Percentiles rank a stretch among this genome's conserved stretches.
Evolutionary conservation across 1,140 invertebrate genomes (phyloP).

Genomic region (Brachionus paranguensis): DNA sequence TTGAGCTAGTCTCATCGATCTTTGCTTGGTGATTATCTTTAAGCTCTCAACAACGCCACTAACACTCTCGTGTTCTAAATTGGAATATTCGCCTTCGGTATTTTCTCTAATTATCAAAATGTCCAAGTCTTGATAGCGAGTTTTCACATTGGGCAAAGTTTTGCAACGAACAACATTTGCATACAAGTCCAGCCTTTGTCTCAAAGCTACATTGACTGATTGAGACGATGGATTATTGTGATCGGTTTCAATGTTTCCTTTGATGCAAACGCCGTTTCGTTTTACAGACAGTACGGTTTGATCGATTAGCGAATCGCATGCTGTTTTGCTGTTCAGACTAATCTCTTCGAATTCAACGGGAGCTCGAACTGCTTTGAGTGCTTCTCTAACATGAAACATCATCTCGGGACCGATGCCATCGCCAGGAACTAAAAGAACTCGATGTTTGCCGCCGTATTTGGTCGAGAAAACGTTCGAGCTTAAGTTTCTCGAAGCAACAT

Average conservation of each 20-base stretch:
- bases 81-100: constrained; percentile 96
- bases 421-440: constrained; percentile 50
- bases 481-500: neutral
- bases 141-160: constrained; percentile 80
- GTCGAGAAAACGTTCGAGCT: neutral
- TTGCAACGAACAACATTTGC: constrained; percentile 96
- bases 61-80: constrained; percentile 86
- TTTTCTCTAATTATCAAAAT: constrained; percentile 94
- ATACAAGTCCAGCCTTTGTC: constrained; percentile 81
- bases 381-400: constrained; percentile 82
- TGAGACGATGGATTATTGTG: constrained; percentile 22
- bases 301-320: neutral
- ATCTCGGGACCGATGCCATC: constrained; percentile 97
- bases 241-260: constrained; percentile 40
- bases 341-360: constrained; percentile 59
- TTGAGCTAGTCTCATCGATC: constrained; percentile 90
- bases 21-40: constrained; percentile 77
- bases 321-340: neutral
- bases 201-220: constrained; percentile 43
- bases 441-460: constrained; percentile 39
- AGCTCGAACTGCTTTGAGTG: constrained; percentile 66
- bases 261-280: constrained; percentile 32
- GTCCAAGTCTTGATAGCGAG: constrained; percentile 83
- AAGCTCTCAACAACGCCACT: constrained; percentile 88
- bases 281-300: constrained; percentile 16